These are phyloP conservation scores for Leptodactylus fuscus DNA, from an alignment of 2,113 vertebrate genomes.

Conservation along the genomic window DNA sequence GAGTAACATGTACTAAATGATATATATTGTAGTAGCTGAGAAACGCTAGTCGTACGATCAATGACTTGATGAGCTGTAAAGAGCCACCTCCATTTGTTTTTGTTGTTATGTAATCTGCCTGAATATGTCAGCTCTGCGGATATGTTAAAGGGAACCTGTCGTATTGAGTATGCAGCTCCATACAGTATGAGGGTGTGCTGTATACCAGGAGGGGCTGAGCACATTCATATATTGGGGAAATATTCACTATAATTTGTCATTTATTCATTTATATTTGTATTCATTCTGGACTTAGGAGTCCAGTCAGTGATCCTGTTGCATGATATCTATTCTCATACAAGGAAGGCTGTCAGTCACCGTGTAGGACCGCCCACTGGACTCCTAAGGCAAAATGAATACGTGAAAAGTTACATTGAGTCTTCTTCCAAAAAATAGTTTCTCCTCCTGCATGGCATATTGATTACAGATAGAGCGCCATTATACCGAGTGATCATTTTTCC, in stretches of 20 bases:
- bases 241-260: neutral
- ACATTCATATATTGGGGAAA: neutral
- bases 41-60: neutral
- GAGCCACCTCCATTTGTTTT: neutral
- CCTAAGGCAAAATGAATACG: no score
- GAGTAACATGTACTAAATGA: constrained; percentile 1
- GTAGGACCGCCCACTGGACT: no score
- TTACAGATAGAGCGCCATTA: no score
- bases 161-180: neutral
- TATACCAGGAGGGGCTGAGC: neutral
- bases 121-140: neutral
- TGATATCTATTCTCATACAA: neutral
- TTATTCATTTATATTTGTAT: no score
- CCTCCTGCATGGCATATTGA: no score
- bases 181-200: neutral
- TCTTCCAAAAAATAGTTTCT: no score
- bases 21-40: neutral
- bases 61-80: constrained; percentile 19
- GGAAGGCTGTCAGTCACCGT: neutral
- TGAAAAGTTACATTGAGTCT: no score
- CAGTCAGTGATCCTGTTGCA: neutral
- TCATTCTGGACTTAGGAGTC: neutral
- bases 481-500: no score
- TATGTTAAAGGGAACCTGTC: neutral
- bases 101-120: neutral